Evolutionary conservation across 1,140 invertebrate species (phyloP).

Genomic region (Plectrocnemia conspersa): DNA sequence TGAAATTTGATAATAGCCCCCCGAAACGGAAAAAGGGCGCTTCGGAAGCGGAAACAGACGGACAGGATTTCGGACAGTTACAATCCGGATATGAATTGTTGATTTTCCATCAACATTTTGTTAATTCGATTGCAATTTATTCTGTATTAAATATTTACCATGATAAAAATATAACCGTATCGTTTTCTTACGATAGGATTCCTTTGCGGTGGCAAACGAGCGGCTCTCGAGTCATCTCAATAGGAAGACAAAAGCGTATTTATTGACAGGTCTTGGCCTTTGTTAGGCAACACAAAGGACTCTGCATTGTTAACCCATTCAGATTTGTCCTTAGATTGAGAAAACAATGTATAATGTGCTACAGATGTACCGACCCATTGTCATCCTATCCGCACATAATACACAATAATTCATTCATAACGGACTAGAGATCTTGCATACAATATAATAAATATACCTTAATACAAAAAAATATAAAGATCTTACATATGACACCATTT

Average conservation of each 20-base stretch:
- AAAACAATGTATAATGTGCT: constrained; percentile 18
- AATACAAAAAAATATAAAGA: too few species aligned
- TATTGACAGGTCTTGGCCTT: constrained; percentile 10
- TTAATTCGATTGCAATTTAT: constrained; percentile 10
- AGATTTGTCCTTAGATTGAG: constrained; percentile 29
- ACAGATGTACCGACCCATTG: not conserved
- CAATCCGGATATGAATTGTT: constrained; percentile 33
- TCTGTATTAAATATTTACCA: too few species aligned
- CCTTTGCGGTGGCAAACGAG: too few species aligned
- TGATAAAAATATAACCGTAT: too few species aligned
- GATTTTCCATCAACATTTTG: constrained; percentile 23
- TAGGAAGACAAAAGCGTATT: constrained; percentile 1
- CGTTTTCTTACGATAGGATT: too few species aligned
- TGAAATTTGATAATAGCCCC: constrained; percentile 32
- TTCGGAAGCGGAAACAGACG: constrained; percentile 13
- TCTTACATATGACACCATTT: too few species aligned
- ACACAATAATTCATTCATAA: too few species aligned
- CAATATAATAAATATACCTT: too few species aligned
- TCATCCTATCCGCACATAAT: not conserved
- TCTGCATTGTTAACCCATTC: constrained; percentile 25
- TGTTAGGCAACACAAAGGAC: constrained; percentile 9
- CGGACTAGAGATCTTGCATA: too few species aligned
- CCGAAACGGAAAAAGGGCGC: constrained; percentile 15
- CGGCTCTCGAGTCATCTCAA: constrained; percentile 1
- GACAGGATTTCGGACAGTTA: constrained; percentile 30